Evolutionary conservation across 2,113 vertebrate genomes (phyloP).

Genomic region (Lepus europaeus): DNA sequence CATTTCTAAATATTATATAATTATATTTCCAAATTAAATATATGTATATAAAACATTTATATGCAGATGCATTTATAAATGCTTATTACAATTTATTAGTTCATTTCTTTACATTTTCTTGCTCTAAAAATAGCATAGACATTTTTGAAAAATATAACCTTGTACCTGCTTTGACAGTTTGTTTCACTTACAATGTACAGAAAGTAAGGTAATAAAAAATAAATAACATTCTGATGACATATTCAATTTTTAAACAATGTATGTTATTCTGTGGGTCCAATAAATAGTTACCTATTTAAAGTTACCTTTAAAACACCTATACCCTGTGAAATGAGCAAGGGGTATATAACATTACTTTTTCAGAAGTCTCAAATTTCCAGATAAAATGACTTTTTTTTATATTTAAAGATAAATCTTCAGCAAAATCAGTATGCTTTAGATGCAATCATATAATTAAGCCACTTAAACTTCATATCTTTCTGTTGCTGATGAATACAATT

Average conservation of each 20-base stretch:
- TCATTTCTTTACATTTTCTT: constrained; percentile 10
- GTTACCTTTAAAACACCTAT: background rate
- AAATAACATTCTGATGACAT: background rate
- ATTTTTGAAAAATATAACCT: constrained; percentile 39
- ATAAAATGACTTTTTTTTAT: background rate
- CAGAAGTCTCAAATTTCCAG: constrained; percentile 15
- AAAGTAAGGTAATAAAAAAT: constrained; percentile 14
- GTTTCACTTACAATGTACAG: background rate
- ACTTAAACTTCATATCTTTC: constrained; percentile 2
- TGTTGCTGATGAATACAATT: background rate
- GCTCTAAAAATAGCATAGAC: background rate
- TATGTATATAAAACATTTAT: background rate
- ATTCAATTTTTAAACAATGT: background rate
- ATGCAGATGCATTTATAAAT: background rate
- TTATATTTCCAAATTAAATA: background rate
- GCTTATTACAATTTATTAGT: background rate
- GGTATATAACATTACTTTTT: background rate
- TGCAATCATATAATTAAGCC: background rate
- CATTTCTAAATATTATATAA: background rate
- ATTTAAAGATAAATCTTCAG: constrained; percentile 46
- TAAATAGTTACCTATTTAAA: background rate
- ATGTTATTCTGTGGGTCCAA: background rate
- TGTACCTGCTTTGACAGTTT: background rate
- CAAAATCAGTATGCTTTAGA: background rate
- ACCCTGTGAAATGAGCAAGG: background rate